These are phyloP conservation scores for Cyprinus carpio DNA, from an alignment of 2,113 vertebrate genomes.

Conservation along the genomic window DNA sequence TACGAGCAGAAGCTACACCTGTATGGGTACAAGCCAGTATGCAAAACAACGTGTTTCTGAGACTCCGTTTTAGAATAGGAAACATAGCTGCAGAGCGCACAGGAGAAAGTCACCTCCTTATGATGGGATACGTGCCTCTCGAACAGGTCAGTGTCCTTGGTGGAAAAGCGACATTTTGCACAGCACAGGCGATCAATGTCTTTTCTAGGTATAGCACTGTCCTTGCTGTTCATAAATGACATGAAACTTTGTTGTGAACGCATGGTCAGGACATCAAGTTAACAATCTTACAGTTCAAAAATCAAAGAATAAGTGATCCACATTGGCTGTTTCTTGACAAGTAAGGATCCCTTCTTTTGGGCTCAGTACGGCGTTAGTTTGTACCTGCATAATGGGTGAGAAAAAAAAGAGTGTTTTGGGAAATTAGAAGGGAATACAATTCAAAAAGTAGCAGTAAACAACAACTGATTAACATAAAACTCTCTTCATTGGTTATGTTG, in stretches of 20 bases:
- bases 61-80: conserved; percentile 88
- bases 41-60: conserved; percentile 85
- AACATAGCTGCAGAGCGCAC: conserved; percentile 81
- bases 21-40: conserved; percentile 84
- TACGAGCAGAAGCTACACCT: conserved; percentile 89
- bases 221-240: conserved; percentile 55
- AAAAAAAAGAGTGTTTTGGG: not conserved
- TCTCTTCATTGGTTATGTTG: not conserved
- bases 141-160: conserved; percentile 79
- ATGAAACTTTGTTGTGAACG: conserved; percentile 55
- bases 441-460: not conserved
- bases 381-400: conserved; percentile 27
- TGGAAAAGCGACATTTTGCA: conserved; percentile 84
- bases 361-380: too few species aligned
- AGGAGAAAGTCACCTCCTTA: conserved; percentile 82
- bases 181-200: conserved; percentile 79
- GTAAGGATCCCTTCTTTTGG: not conserved
- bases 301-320: not conserved
- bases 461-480: not conserved
- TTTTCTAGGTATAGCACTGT: conserved; percentile 70
- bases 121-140: conserved; percentile 79
- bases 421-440: not conserved
- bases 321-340: not conserved
- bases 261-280: conserved; percentile 28
- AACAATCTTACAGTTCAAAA: not conserved